Evolutionary conservation across 2,113 vertebrate species (phyloP).

Genomic region (Micronycteris hirsuta): DNA sequence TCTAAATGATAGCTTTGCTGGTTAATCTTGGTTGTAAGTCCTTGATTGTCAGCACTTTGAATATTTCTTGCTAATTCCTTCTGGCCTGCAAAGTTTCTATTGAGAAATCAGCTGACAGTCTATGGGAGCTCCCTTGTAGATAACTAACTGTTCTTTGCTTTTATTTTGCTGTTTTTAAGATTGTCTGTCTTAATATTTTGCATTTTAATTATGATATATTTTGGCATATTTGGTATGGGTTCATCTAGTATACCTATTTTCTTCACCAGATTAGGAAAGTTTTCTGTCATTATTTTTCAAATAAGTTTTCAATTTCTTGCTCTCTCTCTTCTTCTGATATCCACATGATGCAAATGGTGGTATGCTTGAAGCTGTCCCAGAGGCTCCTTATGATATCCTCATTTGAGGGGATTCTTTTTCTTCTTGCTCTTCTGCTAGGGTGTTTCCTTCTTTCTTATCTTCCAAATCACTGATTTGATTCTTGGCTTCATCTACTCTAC

Average conservation of each 20-base stretch:
- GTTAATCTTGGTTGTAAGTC: background rate
- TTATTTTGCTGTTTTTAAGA: too few species aligned
- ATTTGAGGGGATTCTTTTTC: background rate
- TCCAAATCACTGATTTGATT: too few species aligned
- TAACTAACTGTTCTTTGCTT: too few species aligned
- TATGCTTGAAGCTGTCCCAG: background rate
- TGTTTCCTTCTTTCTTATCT: too few species aligned
- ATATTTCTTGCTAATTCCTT: background rate
- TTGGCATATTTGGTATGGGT: background rate
- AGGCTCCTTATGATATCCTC: background rate
- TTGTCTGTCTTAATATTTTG: too few species aligned
- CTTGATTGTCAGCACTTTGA: background rate
- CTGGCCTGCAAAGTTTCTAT: background rate
- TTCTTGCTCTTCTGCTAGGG: background rate
- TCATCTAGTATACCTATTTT: background rate
- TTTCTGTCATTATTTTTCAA: too few species aligned
- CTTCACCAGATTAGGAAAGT: too few species aligned
- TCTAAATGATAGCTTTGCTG: background rate
- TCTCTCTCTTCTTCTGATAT: background rate
- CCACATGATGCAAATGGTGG: background rate
- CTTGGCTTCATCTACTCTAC: too few species aligned
- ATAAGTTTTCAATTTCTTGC: too few species aligned
- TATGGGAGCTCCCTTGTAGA: background rate
- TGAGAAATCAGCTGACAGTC: background rate
- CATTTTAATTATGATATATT: background rate